Evolutionary conservation across 37 sponge, comb jelly and placozoan genomes (phyloP).

Genomic region (Beroe forskalii): DNA sequence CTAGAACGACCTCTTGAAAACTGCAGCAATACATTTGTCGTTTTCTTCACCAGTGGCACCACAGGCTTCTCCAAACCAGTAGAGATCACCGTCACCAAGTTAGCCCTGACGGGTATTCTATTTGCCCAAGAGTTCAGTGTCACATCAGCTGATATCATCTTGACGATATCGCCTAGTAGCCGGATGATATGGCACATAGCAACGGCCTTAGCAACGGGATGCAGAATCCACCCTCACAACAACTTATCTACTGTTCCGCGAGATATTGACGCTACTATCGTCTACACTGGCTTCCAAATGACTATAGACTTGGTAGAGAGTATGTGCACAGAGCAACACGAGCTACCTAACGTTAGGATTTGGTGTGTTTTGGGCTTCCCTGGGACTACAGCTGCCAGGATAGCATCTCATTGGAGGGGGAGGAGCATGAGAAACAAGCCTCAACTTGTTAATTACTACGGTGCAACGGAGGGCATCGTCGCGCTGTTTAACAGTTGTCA

Average conservation of each 20-base stretch:
- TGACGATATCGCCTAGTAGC: not conserved
- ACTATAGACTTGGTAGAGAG: not conserved
- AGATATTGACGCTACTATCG: slow-evolving; percentile 1
- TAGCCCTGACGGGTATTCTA: not conserved
- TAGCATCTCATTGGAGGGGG: too few relatives aligned
- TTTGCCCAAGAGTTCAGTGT: slow-evolving; percentile 3
- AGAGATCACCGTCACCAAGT: not conserved
- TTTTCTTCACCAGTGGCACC: not conserved
- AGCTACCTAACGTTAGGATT: not conserved
- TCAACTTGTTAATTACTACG: not conserved
- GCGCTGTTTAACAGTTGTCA: not conserved
- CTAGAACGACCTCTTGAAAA: too few relatives aligned
- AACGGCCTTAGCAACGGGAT: not conserved
- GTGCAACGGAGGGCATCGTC: not conserved
- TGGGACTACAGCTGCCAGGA: not conserved
- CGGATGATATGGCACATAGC: not conserved
- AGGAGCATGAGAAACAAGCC: not conserved
- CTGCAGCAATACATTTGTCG: not conserved
- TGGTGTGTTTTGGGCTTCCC: not conserved
- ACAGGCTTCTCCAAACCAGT: not conserved
- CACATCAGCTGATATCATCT: not conserved
- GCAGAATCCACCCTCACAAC: not conserved
- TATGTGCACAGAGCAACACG: not conserved
- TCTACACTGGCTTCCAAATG: not conserved
- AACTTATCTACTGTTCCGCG: not conserved